Conservation (phyloP, 2,113 vertebrate species). For the Grammomys dolichurus region DNA sequence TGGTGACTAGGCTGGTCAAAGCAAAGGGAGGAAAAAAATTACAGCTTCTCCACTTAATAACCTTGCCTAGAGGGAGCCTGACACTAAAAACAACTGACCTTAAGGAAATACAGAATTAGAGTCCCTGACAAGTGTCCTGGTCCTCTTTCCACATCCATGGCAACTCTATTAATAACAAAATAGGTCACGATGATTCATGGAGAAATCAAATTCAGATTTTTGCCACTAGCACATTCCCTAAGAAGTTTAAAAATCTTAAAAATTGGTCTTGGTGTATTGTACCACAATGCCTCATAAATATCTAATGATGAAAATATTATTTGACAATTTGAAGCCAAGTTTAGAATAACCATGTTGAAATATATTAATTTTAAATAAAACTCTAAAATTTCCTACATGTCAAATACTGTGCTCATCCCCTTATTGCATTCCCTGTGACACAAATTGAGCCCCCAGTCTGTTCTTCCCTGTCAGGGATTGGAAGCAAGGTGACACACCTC, state of each 20-base stretch:
- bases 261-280: not conserved
- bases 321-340: constrained; percentile 53
- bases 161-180: constrained; percentile 43
- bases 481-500: not conserved
- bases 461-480: fast-evolving
- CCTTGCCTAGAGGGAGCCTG: not conserved
- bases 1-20: not conserved
- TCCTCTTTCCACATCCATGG: not conserved
- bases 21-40: not conserved
- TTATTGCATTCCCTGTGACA: not conserved
- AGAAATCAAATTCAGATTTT: constrained; percentile 60
- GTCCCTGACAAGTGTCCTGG: not conserved
- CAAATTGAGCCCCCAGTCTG: not conserved
- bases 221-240: constrained; percentile 17
- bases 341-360: constrained; percentile 62
- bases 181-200: constrained; percentile 50
- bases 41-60: not conserved
- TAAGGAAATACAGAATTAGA: constrained; percentile 28
- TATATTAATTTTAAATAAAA: constrained; percentile 61
- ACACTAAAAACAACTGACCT: constrained; percentile 14
- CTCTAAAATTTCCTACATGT: not conserved
- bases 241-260: constrained; percentile 50
- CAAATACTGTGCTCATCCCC: not conserved
- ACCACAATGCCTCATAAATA: not conserved
- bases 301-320: constrained; percentile 26